Conservation (phyloP, 1,140 invertebrate species). For the Reticulitermes speratus region DNA sequence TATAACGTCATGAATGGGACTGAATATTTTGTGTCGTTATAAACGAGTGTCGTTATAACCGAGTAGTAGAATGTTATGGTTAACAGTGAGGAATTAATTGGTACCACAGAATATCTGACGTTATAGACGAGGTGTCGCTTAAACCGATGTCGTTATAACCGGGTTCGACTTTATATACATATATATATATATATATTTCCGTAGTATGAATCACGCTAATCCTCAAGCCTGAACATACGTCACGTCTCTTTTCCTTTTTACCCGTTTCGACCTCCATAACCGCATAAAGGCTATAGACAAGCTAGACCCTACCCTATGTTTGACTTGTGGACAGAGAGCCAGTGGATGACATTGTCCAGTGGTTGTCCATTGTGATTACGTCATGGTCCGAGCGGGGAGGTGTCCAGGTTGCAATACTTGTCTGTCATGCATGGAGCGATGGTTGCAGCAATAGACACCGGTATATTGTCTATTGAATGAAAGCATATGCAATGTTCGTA, state of each 20-base stretch:
- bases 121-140: too few species aligned
- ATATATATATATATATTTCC: too few species aligned
- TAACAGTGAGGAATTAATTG: too few species aligned
- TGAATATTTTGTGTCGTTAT: too few species aligned
- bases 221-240: not conserved
- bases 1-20: too few species aligned
- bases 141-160: too few species aligned
- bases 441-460: not conserved
- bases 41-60: too few species aligned
- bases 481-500: not conserved
- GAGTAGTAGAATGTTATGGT: too few species aligned
- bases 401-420: not conserved
- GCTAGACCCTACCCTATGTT: not conserved
- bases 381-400: not conserved
- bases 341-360: not conserved
- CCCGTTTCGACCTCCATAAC: not conserved
- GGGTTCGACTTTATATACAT: too few species aligned
- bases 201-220: not conserved
- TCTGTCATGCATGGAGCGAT: not conserved
- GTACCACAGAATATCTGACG: too few species aligned
- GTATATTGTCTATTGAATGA: constrained; percentile 3
- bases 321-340: not conserved
- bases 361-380: not conserved
- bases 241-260: not conserved
- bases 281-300: not conserved